These are phyloP conservation scores for Trachelus stipa DNA, from an alignment of 2,888 invertebrate species.

Conservation along the genomic window DNA sequence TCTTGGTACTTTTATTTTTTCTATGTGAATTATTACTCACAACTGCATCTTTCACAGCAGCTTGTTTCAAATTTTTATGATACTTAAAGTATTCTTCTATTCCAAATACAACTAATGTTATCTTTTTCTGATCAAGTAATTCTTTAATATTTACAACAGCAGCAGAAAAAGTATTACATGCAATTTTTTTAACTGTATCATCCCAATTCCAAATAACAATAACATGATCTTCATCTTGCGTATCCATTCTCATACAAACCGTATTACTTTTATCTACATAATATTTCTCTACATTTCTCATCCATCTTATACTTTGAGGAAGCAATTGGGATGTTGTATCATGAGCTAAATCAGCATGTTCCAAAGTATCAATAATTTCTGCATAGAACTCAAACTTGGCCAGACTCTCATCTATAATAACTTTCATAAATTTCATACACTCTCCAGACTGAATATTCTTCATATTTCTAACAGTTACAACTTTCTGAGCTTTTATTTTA, in stretches of 20 bases:
- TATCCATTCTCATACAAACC: constrained; percentile 29
- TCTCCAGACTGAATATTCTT: constrained; percentile 50
- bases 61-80: constrained; percentile 29
- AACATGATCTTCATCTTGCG: constrained; percentile 52
- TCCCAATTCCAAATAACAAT: constrained; percentile 64
- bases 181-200: constrained; percentile 59
- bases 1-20: constrained; percentile 28
- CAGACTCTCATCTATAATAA: constrained; percentile 48
- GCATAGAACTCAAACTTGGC: constrained; percentile 29
- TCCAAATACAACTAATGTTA: constrained; percentile 64
- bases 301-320: constrained; percentile 66
- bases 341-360: constrained; percentile 51
- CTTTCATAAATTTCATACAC: constrained; percentile 51
- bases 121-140: constrained; percentile 48
- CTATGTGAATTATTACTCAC: constrained; percentile 33
- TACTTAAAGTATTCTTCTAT: constrained; percentile 60
- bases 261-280: constrained; percentile 47
- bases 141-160: constrained; percentile 54
- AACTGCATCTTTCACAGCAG: constrained; percentile 41
- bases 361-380: constrained; percentile 51
- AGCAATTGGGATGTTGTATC: constrained; percentile 53
- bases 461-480: constrained; percentile 38
- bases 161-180: constrained; percentile 51
- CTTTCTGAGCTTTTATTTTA: constrained; percentile 43
- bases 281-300: constrained; percentile 50